Evolutionary conservation across 1,140 invertebrate genomes (phyloP).

Genomic region (Sipha flava): DNA sequence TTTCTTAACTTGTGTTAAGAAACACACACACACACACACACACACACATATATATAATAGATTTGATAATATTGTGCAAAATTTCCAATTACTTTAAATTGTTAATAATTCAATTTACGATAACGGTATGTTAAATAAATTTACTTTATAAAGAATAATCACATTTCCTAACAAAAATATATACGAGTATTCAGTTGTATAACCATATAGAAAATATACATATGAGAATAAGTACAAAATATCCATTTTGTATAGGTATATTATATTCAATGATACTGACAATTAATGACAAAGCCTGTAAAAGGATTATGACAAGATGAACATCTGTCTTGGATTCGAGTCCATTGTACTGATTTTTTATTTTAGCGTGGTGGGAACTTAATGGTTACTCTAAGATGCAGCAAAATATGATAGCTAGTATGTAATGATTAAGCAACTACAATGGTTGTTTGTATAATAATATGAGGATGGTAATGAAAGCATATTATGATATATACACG

Average conservation of each 20-base stretch:
- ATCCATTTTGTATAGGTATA: neutral
- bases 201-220: neutral
- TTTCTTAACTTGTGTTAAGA: neutral
- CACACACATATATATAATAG: neutral
- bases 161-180: neutral
- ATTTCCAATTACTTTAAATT: neutral
- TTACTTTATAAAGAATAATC: neutral
- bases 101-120: neutral
- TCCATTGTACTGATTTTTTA: neutral
- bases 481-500: neutral
- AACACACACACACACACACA: too few species aligned
- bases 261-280: neutral
- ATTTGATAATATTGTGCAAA: neutral
- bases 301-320: neutral
- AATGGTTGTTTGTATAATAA: neutral
- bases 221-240: neutral
- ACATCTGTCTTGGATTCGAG: neutral
- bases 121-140: neutral
- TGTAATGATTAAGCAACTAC: neutral
- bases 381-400: neutral
- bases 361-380: neutral
- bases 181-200: neutral
- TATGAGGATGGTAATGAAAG: neutral
- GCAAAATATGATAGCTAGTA: neutral
- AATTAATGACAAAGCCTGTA: neutral